Base-by-base conservation (phyloP, 2,888 invertebrate genomes). In the Dolichopus griseipennis region DNA sequence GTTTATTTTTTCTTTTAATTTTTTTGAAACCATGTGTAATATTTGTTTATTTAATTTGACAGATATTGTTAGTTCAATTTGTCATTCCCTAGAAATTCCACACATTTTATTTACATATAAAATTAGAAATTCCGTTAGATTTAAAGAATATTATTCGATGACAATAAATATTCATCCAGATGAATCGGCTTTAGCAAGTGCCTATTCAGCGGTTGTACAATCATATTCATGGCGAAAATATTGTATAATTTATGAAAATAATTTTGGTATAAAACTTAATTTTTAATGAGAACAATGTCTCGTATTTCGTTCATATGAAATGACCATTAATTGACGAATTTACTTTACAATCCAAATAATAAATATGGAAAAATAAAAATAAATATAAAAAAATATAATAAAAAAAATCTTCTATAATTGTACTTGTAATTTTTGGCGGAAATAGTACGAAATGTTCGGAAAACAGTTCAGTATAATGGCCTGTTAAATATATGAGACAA, bases 231-330 rank as follows among this genome's bases (percentile, higher is more conserved):
- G 94, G 94, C 87, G 88, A 73, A 86, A 85, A 73, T 93, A 91
- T 75, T 90, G 92, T 2, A 87, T 92, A 64, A 85, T 94, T 67
- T 94, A 93, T 78, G 93, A 95, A 81, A 88, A 89, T 75, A 89
- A 91, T 76, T 90, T 88, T 75, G 92, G 91, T 86, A 75, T n/a
- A n/a, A n/a, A n/a, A 69, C 22, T 37, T 5, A n/a, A 15, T 21
- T 21, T 62, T 61, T 1, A 61, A 20, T 18, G n/a, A n/a, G n/a
- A n/a, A n/a, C n/a, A n/a, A 18, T 62, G 22, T 27, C 27, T n/a
- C n/a, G n/a, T n/a, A n/a, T n/a, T n/a, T n/a, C n/a, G n/a, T n/a
- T n/a, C n/a, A n/a, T n/a, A n/a, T n/a, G n/a, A n/a, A n/a, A n/a
- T n/a, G n/a, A n/a, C n/a, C n/a, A n/a, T n/a, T n/a, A n/a, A n/a